These are phyloP conservation scores for Helicorthomorpha holstii DNA, from an alignment of 1,140 invertebrate species.

Conservation along the genomic window DNA sequence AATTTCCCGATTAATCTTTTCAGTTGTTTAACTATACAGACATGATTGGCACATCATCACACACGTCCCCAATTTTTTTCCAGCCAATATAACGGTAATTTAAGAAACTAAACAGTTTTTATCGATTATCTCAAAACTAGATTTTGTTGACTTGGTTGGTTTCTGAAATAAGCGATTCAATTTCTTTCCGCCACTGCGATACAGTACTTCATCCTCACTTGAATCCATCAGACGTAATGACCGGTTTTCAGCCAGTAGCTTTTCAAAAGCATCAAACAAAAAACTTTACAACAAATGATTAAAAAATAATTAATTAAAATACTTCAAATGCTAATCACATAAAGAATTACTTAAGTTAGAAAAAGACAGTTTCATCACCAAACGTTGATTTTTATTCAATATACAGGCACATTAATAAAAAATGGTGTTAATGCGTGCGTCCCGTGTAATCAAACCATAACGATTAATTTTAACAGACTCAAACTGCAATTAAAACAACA, in stretches of 20 bases:
- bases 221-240: conserved; percentile 56
- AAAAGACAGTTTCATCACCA: conserved; percentile 37
- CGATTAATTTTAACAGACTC: conserved; percentile 47
- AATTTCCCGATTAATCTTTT: no score
- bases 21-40: no score
- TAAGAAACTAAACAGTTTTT: no score
- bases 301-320: neutral
- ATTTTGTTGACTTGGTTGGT: no score
- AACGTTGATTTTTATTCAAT: conserved; percentile 13
- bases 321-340: no score
- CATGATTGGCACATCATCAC: no score
- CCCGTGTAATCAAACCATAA: conserved; percentile 61
- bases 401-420: conserved; percentile 49
- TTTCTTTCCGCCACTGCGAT: conserved; percentile 65
- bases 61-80: no score
- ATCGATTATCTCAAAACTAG: no score
- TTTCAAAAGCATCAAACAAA: conserved; percentile 70
- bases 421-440: conserved; percentile 29
- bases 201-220: conserved; percentile 64
- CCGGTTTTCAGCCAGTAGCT: conserved; percentile 41
- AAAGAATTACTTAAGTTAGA: conserved; percentile 63
- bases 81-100: no score
- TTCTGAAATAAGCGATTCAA: conserved; percentile 45
- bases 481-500: no score
- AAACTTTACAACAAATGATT: no score